Conservation (phyloP, 2,888 invertebrate species). For the Molanna angustata region DNA sequence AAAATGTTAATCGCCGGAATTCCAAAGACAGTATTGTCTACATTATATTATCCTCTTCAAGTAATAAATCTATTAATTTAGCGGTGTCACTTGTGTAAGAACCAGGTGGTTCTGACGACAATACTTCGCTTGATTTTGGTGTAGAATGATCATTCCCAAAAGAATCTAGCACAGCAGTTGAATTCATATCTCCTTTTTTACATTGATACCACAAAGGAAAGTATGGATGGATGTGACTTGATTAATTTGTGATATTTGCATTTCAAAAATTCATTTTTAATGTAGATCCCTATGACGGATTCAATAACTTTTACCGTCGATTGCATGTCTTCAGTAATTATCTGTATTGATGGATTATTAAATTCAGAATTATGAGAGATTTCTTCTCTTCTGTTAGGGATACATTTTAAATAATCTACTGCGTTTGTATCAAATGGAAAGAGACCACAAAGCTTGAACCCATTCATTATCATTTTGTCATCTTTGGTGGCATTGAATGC, state of each 20-base stretch:
- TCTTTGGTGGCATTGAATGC: background rate
- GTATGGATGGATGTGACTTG: constrained; percentile 2
- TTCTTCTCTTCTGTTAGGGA: constrained; percentile 1
- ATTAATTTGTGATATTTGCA: background rate
- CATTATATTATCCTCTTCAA: background rate
- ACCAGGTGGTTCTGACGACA: background rate
- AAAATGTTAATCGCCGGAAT: background rate
- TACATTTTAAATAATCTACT: constrained; percentile 4
- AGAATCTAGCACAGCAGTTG: background rate
- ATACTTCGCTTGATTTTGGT: background rate
- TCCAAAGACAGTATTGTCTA: background rate
- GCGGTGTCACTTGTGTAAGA: background rate
- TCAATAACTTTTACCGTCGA: background rate
- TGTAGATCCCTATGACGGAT: constrained; percentile 1
- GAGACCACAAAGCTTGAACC: background rate
- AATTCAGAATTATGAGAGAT: background rate
- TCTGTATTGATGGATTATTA: background rate
- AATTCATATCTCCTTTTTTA: background rate
- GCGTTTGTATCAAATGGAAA: constrained; percentile 4
- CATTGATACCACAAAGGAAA: background rate
- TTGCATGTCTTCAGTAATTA: background rate
- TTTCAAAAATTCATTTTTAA: constrained; percentile 4
- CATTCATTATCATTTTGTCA: background rate
- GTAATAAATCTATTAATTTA: background rate
- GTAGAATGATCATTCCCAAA: background rate